phyloP scores from a whole-genome alignment of 2,113 vertebrate genomes.

The Salvelinus fontinalis region DNA sequence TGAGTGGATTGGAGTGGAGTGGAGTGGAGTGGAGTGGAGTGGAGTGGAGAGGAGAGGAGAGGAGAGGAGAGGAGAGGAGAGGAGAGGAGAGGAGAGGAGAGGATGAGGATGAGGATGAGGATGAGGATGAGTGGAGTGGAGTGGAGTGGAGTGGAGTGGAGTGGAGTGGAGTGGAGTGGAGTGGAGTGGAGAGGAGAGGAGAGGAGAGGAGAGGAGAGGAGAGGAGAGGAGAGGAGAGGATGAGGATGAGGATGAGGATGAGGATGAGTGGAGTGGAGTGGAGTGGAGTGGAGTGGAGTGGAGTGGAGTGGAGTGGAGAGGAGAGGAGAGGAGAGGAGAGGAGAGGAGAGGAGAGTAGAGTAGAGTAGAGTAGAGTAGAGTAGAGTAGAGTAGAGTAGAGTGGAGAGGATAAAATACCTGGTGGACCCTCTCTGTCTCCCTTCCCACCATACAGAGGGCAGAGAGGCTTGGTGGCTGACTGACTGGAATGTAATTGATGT shows the following conservation, averaged over 20 bases:
- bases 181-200: no score
- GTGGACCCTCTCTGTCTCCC: not conserved
- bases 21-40: not conserved
- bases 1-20: no score
- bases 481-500: slow-evolving; percentile 32
- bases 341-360: not conserved
- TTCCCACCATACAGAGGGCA: not conserved
- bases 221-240: not conserved
- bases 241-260: no score
- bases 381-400: not conserved
- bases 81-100: not conserved
- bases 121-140: no score
- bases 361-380: not conserved
- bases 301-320: not conserved
- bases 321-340: not conserved
- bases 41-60: not conserved
- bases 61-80: not conserved
- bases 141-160: not conserved
- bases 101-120: no score
- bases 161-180: no score
- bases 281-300: not conserved
- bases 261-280: no score
- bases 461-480: not conserved
- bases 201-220: no score
- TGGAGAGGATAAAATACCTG: not conserved